Percentiles rank a stretch among this genome's conserved stretches.
Evolutionary conservation across 1,140 invertebrate species (phyloP).

Genomic region (Notospermus geniculatus): DNA sequence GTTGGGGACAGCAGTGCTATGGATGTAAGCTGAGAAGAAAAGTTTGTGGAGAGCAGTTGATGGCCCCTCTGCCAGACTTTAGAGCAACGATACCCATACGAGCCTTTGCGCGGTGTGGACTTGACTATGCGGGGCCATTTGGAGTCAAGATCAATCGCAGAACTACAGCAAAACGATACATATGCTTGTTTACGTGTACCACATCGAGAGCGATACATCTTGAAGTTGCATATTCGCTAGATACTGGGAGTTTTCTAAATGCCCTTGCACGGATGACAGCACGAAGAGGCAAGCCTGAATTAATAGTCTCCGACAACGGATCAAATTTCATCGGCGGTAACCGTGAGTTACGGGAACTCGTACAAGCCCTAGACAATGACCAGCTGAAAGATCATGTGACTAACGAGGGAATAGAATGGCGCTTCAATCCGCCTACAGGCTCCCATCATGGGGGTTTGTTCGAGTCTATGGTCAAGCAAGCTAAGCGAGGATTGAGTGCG

Average conservation of each 20-base stretch:
- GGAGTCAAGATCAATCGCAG: neutral
- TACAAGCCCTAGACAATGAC: slow-evolving; percentile 1
- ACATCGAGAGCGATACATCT: slow-evolving; percentile 1
- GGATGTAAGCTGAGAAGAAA: neutral
- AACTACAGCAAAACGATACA: neutral
- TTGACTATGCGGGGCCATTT: slow-evolving; percentile 5
- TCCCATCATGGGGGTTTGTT: slow-evolving; percentile 18
- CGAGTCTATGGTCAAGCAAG: slow-evolving; percentile 15
- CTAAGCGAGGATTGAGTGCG: neutral
- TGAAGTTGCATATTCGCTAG: slow-evolving; percentile 2
- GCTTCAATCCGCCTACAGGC: slow-evolving; percentile 14
- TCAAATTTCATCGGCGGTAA: slow-evolving; percentile 19
- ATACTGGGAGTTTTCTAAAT: neutral
- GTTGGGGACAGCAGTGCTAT: neutral
- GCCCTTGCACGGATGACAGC: neutral
- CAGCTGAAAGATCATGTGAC: neutral
- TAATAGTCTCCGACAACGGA: slow-evolving; percentile 18
- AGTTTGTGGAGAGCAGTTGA: neutral
- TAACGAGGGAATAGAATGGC: neutral
- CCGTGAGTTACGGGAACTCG: slow-evolving; percentile 6
- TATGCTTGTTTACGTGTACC: slow-evolving; percentile 1
- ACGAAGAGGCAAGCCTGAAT: slow-evolving; percentile 11
- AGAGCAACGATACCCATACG: neutral
- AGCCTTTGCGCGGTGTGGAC: neutral
- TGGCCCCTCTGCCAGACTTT: neutral